A percentile compares a stretch with the other conserved stretches of the same genome.
Conservation (phyloP, 2,888 invertebrate genomes). For the Incurvaria masculella region DNA sequence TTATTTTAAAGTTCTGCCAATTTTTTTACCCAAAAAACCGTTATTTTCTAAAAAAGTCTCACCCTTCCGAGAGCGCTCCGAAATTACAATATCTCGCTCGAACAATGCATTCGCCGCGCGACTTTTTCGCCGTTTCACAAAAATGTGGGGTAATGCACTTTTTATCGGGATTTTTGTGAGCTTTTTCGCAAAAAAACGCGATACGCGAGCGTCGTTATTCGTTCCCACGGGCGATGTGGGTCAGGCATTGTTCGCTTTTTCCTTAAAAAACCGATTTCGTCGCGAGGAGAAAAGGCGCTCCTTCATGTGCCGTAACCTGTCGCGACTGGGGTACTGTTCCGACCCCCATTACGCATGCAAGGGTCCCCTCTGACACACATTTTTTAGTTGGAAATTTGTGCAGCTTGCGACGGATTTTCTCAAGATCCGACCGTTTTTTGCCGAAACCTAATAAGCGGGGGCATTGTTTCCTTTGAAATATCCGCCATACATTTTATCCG, state of each 20-base stretch:
- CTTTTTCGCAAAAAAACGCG: slow-evolving; percentile 21
- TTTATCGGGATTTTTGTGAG: slow-evolving; percentile 40
- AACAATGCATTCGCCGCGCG: slow-evolving; percentile 41
- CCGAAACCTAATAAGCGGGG: background rate
- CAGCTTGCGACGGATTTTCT: slow-evolving; percentile 49
- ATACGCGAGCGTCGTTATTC: slow-evolving; percentile 44
- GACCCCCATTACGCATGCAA: slow-evolving; percentile 15
- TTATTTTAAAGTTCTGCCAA: slow-evolving; percentile 11
- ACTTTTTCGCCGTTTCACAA: slow-evolving; percentile 35
- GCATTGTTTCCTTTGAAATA: background rate
- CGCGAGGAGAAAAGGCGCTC: slow-evolving; percentile 19
- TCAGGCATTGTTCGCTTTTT: slow-evolving; percentile 51
- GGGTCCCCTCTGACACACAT: slow-evolving; percentile 47
- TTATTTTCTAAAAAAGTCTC: slow-evolving; percentile 52
- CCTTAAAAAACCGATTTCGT: slow-evolving; percentile 50
- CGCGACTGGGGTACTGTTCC: slow-evolving; percentile 21
- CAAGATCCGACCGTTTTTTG: slow-evolving; percentile 36
- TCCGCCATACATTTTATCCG: background rate
- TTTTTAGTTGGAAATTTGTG: slow-evolving; percentile 47
- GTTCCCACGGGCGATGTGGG: slow-evolving; percentile 56
- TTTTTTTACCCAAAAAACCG: slow-evolving; percentile 45
- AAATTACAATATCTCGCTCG: slow-evolving; percentile 40
- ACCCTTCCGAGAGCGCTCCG: slow-evolving; percentile 41
- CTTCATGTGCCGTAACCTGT: slow-evolving; percentile 15
- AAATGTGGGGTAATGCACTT: slow-evolving; percentile 56